Percentiles rank a stretch among this genome's conserved stretches.
phyloP scores from a whole-genome alignment of 1,140 invertebrate genomes.

The Araneus ventricosus region DNA sequence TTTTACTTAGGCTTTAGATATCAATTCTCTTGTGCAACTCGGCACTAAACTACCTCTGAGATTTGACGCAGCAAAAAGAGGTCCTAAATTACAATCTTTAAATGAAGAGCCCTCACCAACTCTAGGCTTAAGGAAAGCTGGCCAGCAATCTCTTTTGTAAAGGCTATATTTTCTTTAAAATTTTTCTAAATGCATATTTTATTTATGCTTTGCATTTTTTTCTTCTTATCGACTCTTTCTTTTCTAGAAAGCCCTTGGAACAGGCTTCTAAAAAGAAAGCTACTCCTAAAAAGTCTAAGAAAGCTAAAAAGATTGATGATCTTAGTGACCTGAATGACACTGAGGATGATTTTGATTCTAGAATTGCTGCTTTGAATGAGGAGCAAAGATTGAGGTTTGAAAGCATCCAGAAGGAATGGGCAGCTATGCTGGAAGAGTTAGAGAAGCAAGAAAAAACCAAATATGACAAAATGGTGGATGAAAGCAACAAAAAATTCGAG shows the following conservation, averaged over 20 bases:
- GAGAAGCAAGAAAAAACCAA: constrained; percentile 58
- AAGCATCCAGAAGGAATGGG: constrained; percentile 61
- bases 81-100: background rate
- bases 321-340: background rate
- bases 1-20: constrained; percentile 60
- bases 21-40: constrained; percentile 65
- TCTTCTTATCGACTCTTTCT: background rate
- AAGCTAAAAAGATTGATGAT: constrained; percentile 5
- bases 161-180: background rate
- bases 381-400: constrained; percentile 52
- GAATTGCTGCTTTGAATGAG: constrained; percentile 48
- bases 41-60: constrained; percentile 19
- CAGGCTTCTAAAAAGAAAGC: background rate
- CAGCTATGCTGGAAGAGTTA: constrained; percentile 58
- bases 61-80: background rate
- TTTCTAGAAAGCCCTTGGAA: constrained; percentile 54
- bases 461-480: constrained; percentile 54
- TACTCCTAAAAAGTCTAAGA: background rate
- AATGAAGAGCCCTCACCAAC: constrained; percentile 42
- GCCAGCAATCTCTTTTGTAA: constrained; percentile 55
- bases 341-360: background rate
- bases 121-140: constrained; percentile 54
- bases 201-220: background rate
- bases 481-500: constrained; percentile 49
- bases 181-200: background rate